Evolutionary conservation across 2,113 vertebrate species (phyloP).

Genomic region (Centropus unirufus): DNA sequence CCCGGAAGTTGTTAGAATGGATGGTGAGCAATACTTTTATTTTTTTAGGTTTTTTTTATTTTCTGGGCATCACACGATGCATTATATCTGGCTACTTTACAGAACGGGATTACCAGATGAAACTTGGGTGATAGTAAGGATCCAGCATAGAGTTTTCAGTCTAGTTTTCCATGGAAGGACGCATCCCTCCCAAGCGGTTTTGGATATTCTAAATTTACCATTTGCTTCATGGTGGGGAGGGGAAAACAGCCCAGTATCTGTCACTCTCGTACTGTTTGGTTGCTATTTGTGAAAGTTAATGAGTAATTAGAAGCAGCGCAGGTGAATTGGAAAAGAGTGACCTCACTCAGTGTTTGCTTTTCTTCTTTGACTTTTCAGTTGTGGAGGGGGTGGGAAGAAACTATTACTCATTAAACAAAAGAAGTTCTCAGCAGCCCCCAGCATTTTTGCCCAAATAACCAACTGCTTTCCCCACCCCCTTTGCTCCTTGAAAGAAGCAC

Average conservation of each 20-base stretch:
- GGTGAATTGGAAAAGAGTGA: not conserved
- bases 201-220: not conserved
- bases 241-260: not conserved
- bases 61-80: not conserved
- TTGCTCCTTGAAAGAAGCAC: not conserved
- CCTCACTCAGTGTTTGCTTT: slow-evolving; percentile 21
- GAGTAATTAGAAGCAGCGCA: slow-evolving; percentile 2
- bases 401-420: not conserved
- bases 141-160: not conserved
- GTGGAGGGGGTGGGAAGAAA: not conserved
- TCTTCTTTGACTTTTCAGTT: not conserved
- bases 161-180: not conserved
- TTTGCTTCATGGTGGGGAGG: not conserved
- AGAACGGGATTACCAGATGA: not conserved
- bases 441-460: not conserved
- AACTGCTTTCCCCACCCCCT: not conserved
- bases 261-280: not conserved
- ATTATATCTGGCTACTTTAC: not conserved
- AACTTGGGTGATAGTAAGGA: not conserved
- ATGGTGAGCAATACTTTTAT: not conserved
- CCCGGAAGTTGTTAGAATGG: not conserved
- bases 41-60: not conserved
- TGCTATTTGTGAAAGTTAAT: slow-evolving; percentile 55
- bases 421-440: not conserved
- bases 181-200: not conserved